phyloP scores from a whole-genome alignment of 2,888 invertebrate genomes.

The Gryllus longicercus region DNA sequence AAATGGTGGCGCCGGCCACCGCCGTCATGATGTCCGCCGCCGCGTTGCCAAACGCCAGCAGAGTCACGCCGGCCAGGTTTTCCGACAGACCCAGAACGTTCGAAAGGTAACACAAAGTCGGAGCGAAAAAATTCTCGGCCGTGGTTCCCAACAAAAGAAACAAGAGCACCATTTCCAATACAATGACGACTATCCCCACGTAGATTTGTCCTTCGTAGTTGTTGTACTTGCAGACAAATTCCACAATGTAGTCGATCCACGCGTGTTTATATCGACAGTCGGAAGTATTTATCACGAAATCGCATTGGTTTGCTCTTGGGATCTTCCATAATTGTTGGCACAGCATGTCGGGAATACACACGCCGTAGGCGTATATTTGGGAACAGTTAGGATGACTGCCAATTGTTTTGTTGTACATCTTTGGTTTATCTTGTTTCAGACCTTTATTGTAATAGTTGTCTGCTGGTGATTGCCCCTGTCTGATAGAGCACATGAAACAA shows the following conservation, averaged over 20 bases:
- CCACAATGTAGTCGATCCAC: not conserved
- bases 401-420: too few relatives aligned
- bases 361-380: too few relatives aligned
- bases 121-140: not conserved
- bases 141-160: not conserved
- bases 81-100: not conserved
- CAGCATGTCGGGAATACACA: too few relatives aligned
- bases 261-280: not conserved
- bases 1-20: not conserved
- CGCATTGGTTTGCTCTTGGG: not conserved
- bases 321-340: too few relatives aligned
- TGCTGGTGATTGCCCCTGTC: too few relatives aligned
- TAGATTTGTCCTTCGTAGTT: not conserved
- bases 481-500: too few relatives aligned
- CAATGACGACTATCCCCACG: not conserved
- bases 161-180: not conserved
- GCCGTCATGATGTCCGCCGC: not conserved
- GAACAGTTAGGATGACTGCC: too few relatives aligned
- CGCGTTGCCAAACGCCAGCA: not conserved
- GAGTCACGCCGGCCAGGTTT: not conserved
- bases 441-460: too few relatives aligned
- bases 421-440: too few relatives aligned
- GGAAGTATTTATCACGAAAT: not conserved
- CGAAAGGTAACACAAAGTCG: not conserved
- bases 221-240: too few relatives aligned